phyloP scores from a whole-genome alignment of 2,797 vertebrate genomes.

The Dermochelys coriacea region DNA sequence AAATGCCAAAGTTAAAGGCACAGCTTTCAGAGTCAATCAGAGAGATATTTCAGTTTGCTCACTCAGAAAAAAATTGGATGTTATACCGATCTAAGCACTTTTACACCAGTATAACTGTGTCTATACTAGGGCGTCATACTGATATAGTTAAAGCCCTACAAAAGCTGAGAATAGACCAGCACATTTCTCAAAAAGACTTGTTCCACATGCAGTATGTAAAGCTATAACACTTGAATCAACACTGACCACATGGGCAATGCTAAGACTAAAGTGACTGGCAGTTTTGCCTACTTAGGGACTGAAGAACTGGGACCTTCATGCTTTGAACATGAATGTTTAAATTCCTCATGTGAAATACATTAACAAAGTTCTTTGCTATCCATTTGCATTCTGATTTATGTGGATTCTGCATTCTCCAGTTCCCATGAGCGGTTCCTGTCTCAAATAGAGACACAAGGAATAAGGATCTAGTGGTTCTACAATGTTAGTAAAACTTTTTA shows the following conservation, averaged over 20 bases:
- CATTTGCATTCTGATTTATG: neutral
- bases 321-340: neutral
- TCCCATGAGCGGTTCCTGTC: neutral
- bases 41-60: neutral
- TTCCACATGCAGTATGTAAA: neutral
- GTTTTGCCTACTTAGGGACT: neutral
- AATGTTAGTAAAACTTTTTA: neutral
- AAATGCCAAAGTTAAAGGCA: neutral
- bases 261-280: neutral
- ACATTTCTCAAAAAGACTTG: neutral
- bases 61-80: neutral
- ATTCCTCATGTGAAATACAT: neutral
- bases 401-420: neutral
- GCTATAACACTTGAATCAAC: accelerated
- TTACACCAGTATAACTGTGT: neutral
- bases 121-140: neutral
- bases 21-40: neutral
- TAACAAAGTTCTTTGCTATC: neutral
- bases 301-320: neutral
- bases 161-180: neutral
- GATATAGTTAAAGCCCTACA: neutral
- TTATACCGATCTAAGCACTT: neutral
- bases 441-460: neutral
- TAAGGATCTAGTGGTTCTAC: neutral
- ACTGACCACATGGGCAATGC: neutral